Evolutionary conservation across 2,797 vertebrate species (phyloP), one percentile per base, ranked within the genome.

Genomic region (Leptoclinus maculatus): DNA sequence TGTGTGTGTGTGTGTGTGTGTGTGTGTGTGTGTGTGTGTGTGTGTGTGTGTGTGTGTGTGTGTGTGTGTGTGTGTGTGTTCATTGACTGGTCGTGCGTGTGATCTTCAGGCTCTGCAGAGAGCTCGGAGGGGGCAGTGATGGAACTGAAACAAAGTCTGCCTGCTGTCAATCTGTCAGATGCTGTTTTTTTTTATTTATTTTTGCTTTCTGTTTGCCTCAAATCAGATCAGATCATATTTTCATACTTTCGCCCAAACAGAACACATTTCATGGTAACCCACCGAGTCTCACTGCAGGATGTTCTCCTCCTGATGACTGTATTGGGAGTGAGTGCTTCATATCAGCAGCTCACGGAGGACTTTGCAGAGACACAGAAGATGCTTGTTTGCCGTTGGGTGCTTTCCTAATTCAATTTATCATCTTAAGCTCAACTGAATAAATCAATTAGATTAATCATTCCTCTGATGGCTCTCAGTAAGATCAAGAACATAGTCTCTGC

Each of bases 141-240:
- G 34, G 11, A 23, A 39, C 39, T 16, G 19, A 59, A 21, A 25
- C n/a, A 7, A 17, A 27, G 45, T 38, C 39, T 62, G 56, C 66
- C n/a, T 21, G 27, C 47, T 66, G 54, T 72, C 68, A 32, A 32
- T 59, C 68, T 23, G 68, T 32, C 29, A 32, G 29, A 32, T 32
- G 29, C 29, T 32, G 12, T 23, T 1, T 23, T 43, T 39, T 38
- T 53, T 39, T n/a, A n/a, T n/a, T 19, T 19, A 29, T 34, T 34
- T 7, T 10, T 27, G 19, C 14, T 45, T 36, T 36, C 57, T 39
- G 53, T n/a, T 27, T 10, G 1, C 11, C 29, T 34, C 0, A 17
- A 0, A 32, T 54, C 58, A 63, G 6, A 32, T 54, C 58, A 63
- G 6, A 53, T 39, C 16, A 29, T 27, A 11, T 39, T 58, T 70